phyloP scores from a whole-genome alignment of 2,113 vertebrate genomes.

The Aegithalos caudatus region DNA sequence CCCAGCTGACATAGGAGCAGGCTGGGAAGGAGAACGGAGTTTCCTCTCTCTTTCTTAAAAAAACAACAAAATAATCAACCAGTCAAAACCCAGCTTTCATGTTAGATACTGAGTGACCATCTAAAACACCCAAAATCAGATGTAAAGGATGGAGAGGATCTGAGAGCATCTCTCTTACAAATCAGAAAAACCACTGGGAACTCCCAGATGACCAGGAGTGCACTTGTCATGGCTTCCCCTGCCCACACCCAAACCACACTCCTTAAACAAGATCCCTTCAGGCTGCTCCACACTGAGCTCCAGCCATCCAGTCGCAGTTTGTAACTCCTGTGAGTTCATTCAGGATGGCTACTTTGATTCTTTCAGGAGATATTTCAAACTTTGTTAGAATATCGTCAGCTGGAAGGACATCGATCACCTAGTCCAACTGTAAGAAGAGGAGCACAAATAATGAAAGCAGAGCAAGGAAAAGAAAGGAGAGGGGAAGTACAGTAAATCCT shows the following conservation, averaged over 20 bases:
- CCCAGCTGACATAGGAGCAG: not conserved
- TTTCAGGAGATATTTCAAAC: not conserved
- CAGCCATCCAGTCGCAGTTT: not conserved
- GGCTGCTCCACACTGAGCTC: not conserved
- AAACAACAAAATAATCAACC: not conserved
- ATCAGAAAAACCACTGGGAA: not conserved
- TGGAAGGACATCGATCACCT: not conserved
- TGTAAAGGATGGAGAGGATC: not conserved
- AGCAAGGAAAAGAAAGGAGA: not conserved
- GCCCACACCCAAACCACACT: not conserved
- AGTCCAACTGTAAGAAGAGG: not conserved
- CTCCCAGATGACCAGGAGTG: not conserved
- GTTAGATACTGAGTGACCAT: not conserved
- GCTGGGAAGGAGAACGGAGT: not conserved
- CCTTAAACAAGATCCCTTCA: not conserved
- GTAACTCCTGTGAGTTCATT: not conserved
- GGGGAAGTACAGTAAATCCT: slow-evolving; percentile 19
- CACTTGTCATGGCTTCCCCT: not conserved
- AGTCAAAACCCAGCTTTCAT: not conserved
- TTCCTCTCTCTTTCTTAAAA: not conserved
- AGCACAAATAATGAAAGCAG: not conserved
- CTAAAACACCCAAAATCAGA: not conserved
- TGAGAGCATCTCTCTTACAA: not conserved
- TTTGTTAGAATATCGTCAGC: not conserved
- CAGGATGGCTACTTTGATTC: not conserved